Evolutionary conservation across 2,113 vertebrate species (phyloP).

Genomic region (Pteropus alecto): DNA sequence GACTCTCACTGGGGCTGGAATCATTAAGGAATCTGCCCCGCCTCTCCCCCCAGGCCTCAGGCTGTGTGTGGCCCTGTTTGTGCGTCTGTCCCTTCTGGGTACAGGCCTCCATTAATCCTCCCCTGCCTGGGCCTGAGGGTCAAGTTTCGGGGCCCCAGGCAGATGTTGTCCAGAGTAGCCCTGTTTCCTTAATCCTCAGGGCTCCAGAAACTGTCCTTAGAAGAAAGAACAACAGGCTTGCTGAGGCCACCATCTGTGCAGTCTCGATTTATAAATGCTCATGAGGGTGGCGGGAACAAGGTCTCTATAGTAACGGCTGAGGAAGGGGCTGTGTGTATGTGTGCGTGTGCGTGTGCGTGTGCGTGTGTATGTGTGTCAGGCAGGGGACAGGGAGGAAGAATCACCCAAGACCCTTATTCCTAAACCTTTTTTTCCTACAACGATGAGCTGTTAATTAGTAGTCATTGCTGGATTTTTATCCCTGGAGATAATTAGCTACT

Average conservation of each 20-base stretch:
- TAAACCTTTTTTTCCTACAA: not conserved
- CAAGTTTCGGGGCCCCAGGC: slow-evolving; percentile 61
- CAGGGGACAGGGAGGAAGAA: not conserved
- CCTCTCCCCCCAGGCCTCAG: not conserved
- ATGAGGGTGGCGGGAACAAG: not conserved
- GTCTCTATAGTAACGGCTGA: slow-evolving; percentile 46
- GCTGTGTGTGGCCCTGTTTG: slow-evolving; percentile 40
- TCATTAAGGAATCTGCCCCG: not conserved
- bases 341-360: not conserved
- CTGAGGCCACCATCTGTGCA: slow-evolving; percentile 72
- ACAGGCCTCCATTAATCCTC: slow-evolving; percentile 47
- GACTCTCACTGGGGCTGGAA: rapidly evolving
- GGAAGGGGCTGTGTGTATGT: slow-evolving; percentile 14
- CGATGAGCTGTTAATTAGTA: slow-evolving; percentile 10
- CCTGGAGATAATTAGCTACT: not conserved
- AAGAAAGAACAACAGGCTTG: slow-evolving; percentile 41
- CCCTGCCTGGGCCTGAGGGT: slow-evolving; percentile 10
- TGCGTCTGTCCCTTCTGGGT: not conserved
- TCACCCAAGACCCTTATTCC: not conserved
- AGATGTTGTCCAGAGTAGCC: slow-evolving; percentile 57
- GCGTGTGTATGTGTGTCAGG: not conserved
- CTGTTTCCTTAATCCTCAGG: slow-evolving; percentile 65
- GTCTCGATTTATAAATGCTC: slow-evolving; percentile 11
- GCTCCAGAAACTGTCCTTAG: slow-evolving; percentile 45
- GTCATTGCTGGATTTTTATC: not conserved